Evolutionary conservation across 1,140 invertebrate genomes (phyloP).

Genomic region (Macrotrachela quadricornifera): DNA sequence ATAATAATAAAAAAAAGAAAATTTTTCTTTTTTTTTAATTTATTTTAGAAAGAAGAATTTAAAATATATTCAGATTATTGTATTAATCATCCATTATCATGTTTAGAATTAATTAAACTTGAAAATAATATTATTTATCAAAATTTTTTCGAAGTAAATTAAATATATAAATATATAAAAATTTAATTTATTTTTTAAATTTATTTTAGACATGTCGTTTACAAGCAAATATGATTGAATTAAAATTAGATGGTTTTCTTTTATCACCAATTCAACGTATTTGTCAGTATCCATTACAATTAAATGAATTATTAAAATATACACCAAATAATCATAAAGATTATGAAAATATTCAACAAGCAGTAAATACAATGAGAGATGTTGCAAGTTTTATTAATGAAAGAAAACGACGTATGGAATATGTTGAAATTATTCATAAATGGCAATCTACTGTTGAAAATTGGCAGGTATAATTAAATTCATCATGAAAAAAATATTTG

Average conservation of each 20-base stretch:
- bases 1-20: no score
- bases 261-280: slow-evolving; percentile 71
- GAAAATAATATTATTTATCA: slow-evolving; percentile 48
- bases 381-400: slow-evolving; percentile 57
- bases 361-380: slow-evolving; percentile 49
- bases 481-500: no score
- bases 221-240: slow-evolving; percentile 55
- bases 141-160: slow-evolving; percentile 44
- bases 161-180: slow-evolving; percentile 48
- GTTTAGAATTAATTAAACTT: slow-evolving; percentile 48
- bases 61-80: slow-evolving; percentile 59
- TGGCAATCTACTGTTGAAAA: slow-evolving; percentile 56
- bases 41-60: slow-evolving; percentile 43
- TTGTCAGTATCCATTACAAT: slow-evolving; percentile 70
- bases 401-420: slow-evolving; percentile 54
- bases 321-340: slow-evolving; percentile 45
- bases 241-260: slow-evolving; percentile 64
- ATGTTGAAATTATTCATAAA: slow-evolving; percentile 51
- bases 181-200: slow-evolving; percentile 48
- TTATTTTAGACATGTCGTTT: slow-evolving; percentile 49
- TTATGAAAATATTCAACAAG: slow-evolving; percentile 42
- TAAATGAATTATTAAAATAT: slow-evolving; percentile 45
- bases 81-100: slow-evolving; percentile 62
- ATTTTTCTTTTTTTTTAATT: background rate
- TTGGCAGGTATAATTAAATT: slow-evolving; percentile 41